phyloP scores from a whole-genome alignment of 2,113 vertebrate species.

The Erpornis zantholeuca region DNA sequence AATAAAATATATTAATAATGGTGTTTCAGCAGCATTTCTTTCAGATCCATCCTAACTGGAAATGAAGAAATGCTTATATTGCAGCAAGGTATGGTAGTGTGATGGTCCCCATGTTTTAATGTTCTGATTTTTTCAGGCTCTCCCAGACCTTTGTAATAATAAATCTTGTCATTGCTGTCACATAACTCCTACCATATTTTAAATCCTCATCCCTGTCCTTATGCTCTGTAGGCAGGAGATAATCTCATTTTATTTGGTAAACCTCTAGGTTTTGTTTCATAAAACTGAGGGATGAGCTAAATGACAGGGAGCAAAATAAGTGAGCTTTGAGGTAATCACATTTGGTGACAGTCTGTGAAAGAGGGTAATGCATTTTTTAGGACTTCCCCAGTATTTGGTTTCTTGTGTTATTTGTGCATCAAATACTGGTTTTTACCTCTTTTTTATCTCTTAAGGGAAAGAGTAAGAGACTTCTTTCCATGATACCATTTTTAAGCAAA shows the following conservation, averaged over 20 bases:
- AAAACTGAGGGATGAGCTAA: background rate
- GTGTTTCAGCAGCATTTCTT: background rate
- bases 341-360: slow-evolving; percentile 11
- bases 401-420: background rate
- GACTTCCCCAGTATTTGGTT: background rate
- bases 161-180: background rate
- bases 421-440: background rate
- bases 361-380: background rate
- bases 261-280: background rate
- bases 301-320: background rate
- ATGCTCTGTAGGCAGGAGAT: background rate
- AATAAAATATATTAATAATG: background rate
- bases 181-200: background rate
- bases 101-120: background rate
- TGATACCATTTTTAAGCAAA: background rate
- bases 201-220: background rate
- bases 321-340: slow-evolving; percentile 19
- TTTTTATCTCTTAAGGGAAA: background rate
- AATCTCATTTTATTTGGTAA: slow-evolving; percentile 42
- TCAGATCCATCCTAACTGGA: background rate
- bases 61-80: background rate
- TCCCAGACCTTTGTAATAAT: background rate
- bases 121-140: background rate
- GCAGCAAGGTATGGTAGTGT: background rate
- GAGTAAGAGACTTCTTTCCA: background rate